Conservation (phyloP, 2,888 invertebrate genomes). For the Zele albiditarsus region DNA sequence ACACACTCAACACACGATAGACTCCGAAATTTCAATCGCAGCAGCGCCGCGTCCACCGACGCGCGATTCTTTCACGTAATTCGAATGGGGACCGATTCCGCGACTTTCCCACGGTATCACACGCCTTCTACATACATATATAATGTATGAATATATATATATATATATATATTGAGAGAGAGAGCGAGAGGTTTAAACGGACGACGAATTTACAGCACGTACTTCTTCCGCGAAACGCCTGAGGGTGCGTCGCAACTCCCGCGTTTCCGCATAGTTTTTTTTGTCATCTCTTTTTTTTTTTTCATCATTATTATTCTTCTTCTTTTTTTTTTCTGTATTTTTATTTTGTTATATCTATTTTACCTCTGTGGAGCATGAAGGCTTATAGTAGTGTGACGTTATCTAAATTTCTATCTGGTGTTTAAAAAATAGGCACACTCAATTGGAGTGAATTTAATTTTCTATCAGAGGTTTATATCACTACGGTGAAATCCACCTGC, state of each 20-base stretch:
- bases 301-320: conserved; percentile 26
- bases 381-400: too few relatives aligned
- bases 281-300: conserved; percentile 35
- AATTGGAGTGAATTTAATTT: too few relatives aligned
- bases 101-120: conserved; percentile 58
- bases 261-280: conserved; percentile 41
- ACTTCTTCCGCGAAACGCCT: conserved; percentile 43
- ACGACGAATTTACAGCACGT: conserved; percentile 58
- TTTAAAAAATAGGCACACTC: too few relatives aligned
- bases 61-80: conserved; percentile 68
- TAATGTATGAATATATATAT: not conserved
- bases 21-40: conserved; percentile 63
- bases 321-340: conserved; percentile 12
- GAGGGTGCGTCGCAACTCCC: conserved; percentile 38
- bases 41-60: conserved; percentile 51
- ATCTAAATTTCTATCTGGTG: too few relatives aligned
- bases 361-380: too few relatives aligned
- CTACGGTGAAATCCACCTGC: too few relatives aligned
- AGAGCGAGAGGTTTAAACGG: conserved; percentile 28
- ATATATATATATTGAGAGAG: conserved; percentile 24
- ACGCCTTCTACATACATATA: conserved; percentile 9
- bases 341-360: not conserved
- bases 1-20: conserved; percentile 42
- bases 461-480: too few relatives aligned
- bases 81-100: conserved; percentile 69